Evolutionary conservation across 2,797 vertebrate species (phyloP).

Genomic region (Cyclopterus lumpus): DNA sequence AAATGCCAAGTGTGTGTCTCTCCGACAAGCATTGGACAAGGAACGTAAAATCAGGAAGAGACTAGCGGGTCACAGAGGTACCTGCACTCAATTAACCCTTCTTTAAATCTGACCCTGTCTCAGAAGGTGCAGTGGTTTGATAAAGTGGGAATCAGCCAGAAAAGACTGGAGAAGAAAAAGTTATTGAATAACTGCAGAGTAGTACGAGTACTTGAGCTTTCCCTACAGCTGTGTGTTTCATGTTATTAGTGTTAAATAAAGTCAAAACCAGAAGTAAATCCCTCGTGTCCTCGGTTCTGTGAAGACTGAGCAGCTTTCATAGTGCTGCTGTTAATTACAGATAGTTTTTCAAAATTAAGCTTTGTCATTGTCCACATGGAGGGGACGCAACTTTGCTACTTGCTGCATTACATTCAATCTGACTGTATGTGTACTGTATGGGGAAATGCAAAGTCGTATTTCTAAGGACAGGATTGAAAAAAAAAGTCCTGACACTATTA

Average conservation of each 20-base stretch:
- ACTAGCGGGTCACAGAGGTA: constrained; percentile 39
- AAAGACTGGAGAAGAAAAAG: constrained; percentile 21
- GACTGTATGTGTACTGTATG: not conserved
- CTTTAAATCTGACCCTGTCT: constrained; percentile 43
- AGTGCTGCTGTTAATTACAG: constrained; percentile 17
- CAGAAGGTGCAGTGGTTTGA: constrained; percentile 49
- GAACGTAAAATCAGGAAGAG: constrained; percentile 27
- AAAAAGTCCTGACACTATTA: not conserved
- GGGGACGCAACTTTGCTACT: constrained; percentile 2
- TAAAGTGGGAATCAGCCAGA: constrained; percentile 50
- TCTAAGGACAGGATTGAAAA: not conserved
- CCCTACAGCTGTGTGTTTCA: constrained; percentile 21
- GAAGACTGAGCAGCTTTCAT: constrained; percentile 14
- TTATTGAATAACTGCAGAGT: constrained; percentile 23
- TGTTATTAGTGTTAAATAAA: constrained; percentile 27
- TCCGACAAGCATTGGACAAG: constrained; percentile 9
- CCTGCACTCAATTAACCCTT: constrained; percentile 66
- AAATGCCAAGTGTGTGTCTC: constrained; percentile 5
- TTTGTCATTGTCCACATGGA: constrained; percentile 11
- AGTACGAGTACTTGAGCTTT: constrained; percentile 1
- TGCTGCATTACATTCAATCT: not conserved
- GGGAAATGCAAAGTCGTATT: not conserved
- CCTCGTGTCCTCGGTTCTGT: constrained; percentile 34
- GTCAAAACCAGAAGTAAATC: constrained; percentile 29
- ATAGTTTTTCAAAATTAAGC: constrained; percentile 12